Evolutionary conservation across 2,888 invertebrate species (phyloP).

Genomic region (Pandemis heparana): DNA sequence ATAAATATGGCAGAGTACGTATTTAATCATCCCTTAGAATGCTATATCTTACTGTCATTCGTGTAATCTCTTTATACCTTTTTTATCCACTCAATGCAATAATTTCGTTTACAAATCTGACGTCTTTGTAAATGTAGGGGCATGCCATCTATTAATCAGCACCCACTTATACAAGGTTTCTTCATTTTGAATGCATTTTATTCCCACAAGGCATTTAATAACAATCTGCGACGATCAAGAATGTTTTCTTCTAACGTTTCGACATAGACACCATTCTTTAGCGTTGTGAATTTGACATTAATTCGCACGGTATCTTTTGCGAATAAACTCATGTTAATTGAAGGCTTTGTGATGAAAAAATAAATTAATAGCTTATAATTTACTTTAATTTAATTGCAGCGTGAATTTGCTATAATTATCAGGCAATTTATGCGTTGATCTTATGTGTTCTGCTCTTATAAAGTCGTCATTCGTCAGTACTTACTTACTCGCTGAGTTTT

Average conservation of each 20-base stretch:
- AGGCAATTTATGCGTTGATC: background rate
- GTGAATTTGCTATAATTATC: background rate
- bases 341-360: constrained; percentile 18
- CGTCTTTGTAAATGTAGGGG: constrained; percentile 8
- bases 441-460: background rate
- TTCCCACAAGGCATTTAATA: constrained; percentile 77
- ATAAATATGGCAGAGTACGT: constrained; percentile 7
- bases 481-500: background rate
- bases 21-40: background rate
- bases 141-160: constrained; percentile 61
- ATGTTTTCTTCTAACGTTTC: constrained; percentile 68
- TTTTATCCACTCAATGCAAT: background rate
- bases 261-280: constrained; percentile 58
- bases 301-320: constrained; percentile 48
- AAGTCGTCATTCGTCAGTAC: background rate
- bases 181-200: constrained; percentile 69
- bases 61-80: background rate
- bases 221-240: constrained; percentile 71
- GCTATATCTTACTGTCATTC: background rate
- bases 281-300: constrained; percentile 41
- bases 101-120: background rate
- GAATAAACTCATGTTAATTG: constrained; percentile 35
- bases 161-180: constrained; percentile 64
- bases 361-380: constrained; percentile 14
- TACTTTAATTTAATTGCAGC: background rate